phyloP scores from a whole-genome alignment of 1,140 invertebrate genomes.

The Oncopodura yosiiana region DNA sequence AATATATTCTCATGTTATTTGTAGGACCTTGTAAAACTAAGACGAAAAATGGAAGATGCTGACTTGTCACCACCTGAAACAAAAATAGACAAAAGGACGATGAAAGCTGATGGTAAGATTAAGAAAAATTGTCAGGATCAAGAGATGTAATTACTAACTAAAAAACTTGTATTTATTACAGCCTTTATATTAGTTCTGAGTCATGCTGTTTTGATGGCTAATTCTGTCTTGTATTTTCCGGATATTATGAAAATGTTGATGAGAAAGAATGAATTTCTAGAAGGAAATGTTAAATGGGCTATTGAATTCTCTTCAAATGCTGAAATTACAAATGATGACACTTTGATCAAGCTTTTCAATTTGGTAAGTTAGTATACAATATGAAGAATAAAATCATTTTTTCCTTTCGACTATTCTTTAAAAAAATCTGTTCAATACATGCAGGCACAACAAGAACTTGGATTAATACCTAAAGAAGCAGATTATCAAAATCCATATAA shows the following conservation, averaged over 20 bases:
- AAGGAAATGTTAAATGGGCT: conserved; percentile 19
- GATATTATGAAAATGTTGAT: conserved; percentile 25
- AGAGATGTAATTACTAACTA: background rate
- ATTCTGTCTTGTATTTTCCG: conserved; percentile 27
- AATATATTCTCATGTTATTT: background rate
- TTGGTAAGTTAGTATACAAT: conserved; percentile 12
- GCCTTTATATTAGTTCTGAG: conserved; percentile 22
- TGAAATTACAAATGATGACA: conserved; percentile 20
- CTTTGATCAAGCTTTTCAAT: conserved; percentile 21
- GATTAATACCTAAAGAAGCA: conserved; percentile 20
- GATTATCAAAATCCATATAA: conserved; percentile 29
- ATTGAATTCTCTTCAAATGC: conserved; percentile 12
- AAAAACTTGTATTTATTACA: conserved; percentile 1
- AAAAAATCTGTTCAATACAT: conserved; percentile 2
- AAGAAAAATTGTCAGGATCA: background rate
- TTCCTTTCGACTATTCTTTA: background rate
- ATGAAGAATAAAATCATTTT: background rate
- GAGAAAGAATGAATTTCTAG: conserved; percentile 21
- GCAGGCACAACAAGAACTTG: conserved; percentile 27
- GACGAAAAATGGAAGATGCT: conserved; percentile 5
- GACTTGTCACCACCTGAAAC: background rate
- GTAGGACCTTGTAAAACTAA: conserved; percentile 18
- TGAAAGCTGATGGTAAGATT: conserved; percentile 22
- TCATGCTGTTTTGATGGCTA: conserved; percentile 23
- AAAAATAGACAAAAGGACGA: conserved; percentile 7